Evolutionary conservation across 2,113 vertebrate species (phyloP).

Genomic region (Fregata magnificens): DNA sequence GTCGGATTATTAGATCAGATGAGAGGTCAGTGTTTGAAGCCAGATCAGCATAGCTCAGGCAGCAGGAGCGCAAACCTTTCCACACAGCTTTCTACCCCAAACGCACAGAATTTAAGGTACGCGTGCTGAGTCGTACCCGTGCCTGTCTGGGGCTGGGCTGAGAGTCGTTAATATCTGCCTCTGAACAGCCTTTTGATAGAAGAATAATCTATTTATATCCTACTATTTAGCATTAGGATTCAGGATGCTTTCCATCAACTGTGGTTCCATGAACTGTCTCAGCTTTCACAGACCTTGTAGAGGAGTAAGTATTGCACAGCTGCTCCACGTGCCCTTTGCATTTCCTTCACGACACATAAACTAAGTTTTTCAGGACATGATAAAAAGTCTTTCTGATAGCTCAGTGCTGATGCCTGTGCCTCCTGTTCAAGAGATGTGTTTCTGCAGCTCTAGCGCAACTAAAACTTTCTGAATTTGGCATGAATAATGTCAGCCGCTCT

Average conservation of each 20-base stretch:
- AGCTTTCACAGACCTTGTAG: background rate
- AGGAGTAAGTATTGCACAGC: rapidly evolving
- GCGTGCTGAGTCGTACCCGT: rapidly evolving
- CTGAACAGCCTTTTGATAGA: background rate
- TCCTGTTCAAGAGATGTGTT: background rate
- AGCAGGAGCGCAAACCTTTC: background rate
- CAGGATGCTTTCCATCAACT: background rate
- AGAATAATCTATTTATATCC: background rate
- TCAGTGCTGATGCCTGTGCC: background rate
- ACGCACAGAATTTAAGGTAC: background rate
- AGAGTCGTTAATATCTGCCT: background rate
- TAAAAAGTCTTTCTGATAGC: background rate
- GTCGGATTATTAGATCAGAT: background rate
- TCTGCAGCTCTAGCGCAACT: background rate
- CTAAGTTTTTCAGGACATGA: background rate
- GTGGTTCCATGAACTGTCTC: background rate
- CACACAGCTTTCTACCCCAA: background rate
- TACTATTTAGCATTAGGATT: background rate
- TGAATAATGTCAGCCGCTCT: background rate
- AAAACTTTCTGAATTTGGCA: background rate
- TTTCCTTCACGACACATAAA: background rate
- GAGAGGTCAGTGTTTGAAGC: background rate
- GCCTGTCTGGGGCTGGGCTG: background rate
- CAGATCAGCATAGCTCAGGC: background rate
- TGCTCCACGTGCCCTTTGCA: background rate